phyloP scores from a whole-genome alignment of 2,888 invertebrate species.

The Galerucella calmariensis region DNA sequence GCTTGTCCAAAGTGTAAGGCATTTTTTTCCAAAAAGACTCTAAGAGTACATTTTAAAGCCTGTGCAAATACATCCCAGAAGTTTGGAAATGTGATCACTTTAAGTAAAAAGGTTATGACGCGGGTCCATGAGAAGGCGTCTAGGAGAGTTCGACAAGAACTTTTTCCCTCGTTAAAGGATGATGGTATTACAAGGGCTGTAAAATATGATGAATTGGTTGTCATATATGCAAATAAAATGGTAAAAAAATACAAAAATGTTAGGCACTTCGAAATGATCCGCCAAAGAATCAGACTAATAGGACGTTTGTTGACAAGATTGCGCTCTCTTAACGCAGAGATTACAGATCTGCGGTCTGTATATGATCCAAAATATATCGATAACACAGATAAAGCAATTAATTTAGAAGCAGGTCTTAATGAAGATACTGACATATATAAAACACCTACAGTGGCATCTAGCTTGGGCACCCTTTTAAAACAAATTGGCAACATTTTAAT shows the following conservation, averaged over 20 bases:
- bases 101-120: conserved; percentile 19
- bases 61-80: neutral
- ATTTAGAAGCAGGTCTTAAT: conserved; percentile 41
- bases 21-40: neutral
- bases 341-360: conserved; percentile 45
- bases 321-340: conserved; percentile 25
- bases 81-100: conserved; percentile 7
- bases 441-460: conserved; percentile 43
- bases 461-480: conserved; percentile 44
- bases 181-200: conserved; percentile 11
- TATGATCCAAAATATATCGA: conserved; percentile 44
- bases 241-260: conserved; percentile 35
- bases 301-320: conserved; percentile 39
- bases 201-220: conserved; percentile 28
- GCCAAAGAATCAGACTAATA: conserved; percentile 42
- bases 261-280: conserved; percentile 45
- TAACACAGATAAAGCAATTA: conserved; percentile 35
- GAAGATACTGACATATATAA: conserved; percentile 24
- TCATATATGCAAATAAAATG: conserved; percentile 34
- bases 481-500: conserved; percentile 37
- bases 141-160: conserved; percentile 16
- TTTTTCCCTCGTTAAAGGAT: conserved; percentile 19
- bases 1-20: neutral
- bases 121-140: conserved; percentile 19
- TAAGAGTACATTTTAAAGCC: conserved; percentile 4